phyloP scores from a whole-genome alignment of 2,797 vertebrate species.

The Macropus fuliginosus region DNA sequence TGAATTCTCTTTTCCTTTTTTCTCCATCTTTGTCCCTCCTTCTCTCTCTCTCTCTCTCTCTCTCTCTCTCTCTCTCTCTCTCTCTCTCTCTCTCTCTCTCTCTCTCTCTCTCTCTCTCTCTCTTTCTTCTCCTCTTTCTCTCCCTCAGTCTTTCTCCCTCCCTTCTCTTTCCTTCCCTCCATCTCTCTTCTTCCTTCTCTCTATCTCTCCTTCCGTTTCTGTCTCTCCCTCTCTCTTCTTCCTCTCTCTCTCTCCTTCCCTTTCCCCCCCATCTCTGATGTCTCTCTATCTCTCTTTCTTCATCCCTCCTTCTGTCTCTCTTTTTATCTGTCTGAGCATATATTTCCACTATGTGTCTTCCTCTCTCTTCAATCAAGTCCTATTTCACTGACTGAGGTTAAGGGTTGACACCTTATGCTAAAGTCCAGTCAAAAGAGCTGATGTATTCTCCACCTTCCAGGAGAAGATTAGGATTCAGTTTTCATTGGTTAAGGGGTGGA shows the following conservation, averaged over 20 bases:
- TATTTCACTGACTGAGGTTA: neutral
- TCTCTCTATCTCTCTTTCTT: neutral
- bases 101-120: neutral
- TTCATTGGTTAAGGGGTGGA: conserved; percentile 15
- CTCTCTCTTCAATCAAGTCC: neutral
- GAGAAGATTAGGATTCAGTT: conserved; percentile 42
- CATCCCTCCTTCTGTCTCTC: neutral
- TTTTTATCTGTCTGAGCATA: neutral
- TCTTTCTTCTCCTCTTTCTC: too few species aligned
- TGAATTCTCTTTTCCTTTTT: conserved; percentile 63
- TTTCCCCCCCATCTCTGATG: neutral
- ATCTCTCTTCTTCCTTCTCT: fast-evolving
- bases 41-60: conserved; percentile 43
- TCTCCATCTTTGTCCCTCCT: conserved; percentile 55
- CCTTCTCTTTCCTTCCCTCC: too few species aligned
- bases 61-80: neutral
- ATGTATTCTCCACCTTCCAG: conserved; percentile 3
- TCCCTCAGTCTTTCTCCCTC: fast-evolving
- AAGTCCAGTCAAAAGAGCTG: neutral
- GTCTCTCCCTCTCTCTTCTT: neutral
- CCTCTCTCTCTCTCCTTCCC: neutral
- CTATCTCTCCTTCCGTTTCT: neutral
- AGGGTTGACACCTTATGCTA: neutral
- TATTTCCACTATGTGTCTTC: neutral
- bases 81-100: neutral